A percentile compares a stretch with the other conserved stretches of the same genome.
Conservation (phyloP, 2,797 vertebrate species). For the Prunella strophiata region DNA sequence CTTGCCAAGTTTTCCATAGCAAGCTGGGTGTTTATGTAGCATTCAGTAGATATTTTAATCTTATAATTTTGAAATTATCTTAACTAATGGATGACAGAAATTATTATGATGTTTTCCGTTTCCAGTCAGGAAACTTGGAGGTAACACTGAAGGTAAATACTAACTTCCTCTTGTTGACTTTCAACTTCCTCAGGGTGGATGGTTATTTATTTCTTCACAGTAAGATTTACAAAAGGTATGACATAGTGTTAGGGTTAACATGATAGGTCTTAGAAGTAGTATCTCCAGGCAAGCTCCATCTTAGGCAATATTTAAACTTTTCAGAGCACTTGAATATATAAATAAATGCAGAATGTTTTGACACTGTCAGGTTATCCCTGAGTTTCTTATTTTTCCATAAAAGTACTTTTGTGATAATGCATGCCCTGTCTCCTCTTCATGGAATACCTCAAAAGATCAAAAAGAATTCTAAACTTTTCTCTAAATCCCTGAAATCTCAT, state of each 20-base stretch:
- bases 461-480: background rate
- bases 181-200: background rate
- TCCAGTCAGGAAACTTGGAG: background rate
- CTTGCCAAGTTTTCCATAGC: background rate
- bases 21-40: background rate
- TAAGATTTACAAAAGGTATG: background rate
- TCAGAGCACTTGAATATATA: background rate
- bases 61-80: background rate
- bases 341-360: background rate
- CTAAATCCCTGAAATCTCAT: background rate
- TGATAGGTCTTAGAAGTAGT: background rate
- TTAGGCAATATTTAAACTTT: background rate
- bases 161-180: background rate
- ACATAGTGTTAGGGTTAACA: background rate
- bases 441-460: background rate
- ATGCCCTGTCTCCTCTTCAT: background rate
- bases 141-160: background rate
- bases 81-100: background rate
- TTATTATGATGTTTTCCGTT: background rate
- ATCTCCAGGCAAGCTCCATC: background rate
- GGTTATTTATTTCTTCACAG: background rate
- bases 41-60: background rate
- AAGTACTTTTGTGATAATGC: background rate
- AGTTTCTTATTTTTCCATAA: background rate
- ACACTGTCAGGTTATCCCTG: background rate